These are phyloP conservation scores for Pachyrhynchus sulphureomaculatus DNA, from an alignment of 1,140 invertebrate genomes.

Conservation along the genomic window DNA sequence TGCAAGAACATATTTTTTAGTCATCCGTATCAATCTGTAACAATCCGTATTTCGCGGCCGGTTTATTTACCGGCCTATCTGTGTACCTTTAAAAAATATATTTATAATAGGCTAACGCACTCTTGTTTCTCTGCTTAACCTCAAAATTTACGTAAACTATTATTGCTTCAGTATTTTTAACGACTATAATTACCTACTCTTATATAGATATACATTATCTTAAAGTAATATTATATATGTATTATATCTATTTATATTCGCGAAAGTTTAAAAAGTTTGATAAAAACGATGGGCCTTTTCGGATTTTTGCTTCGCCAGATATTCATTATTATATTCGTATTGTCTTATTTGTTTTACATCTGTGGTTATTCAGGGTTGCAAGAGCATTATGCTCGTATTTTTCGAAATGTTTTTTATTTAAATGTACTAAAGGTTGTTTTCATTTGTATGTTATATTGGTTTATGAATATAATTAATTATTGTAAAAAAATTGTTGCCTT, in stretches of 20 bases:
- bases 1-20: constrained; percentile 15
- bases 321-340: constrained; percentile 38
- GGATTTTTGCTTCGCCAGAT: constrained; percentile 29
- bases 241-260: constrained; percentile 40
- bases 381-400: constrained; percentile 42
- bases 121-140: constrained; percentile 51
- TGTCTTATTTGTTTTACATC: constrained; percentile 43
- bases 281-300: background rate
- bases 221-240: constrained; percentile 39
- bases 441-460: constrained; percentile 40
- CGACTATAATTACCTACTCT: constrained; percentile 32
- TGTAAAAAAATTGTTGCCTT: no score
- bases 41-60: constrained; percentile 13
- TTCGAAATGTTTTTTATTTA: constrained; percentile 39
- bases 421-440: constrained; percentile 39
- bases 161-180: constrained; percentile 36
- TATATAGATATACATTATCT: constrained; percentile 43
- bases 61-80: constrained; percentile 3
- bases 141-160: constrained; percentile 31
- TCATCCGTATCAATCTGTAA: constrained; percentile 30
- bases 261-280: constrained; percentile 26
- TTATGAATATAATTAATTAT: constrained; percentile 40
- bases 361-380: constrained; percentile 51
- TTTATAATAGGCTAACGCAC: constrained; percentile 38
- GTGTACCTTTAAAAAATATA: constrained; percentile 34